Percentiles rank a stretch among this genome's conserved stretches.
These are phyloP conservation scores for Callyntrura guangdongensis DNA, from an alignment of 2,888 invertebrate genomes.

Conservation along the genomic window DNA sequence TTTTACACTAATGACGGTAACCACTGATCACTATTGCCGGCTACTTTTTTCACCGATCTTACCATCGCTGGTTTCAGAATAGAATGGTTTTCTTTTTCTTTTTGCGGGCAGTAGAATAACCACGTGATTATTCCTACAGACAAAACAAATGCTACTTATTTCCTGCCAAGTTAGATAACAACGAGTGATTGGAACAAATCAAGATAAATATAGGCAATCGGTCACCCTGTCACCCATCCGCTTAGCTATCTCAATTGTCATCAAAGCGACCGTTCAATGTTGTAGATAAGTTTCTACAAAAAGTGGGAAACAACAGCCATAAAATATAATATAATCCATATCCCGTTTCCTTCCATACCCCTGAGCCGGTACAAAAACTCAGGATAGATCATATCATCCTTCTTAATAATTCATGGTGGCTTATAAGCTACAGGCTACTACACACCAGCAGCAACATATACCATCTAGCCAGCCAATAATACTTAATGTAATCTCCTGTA, in stretches of 20 bases:
- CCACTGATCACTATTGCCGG: too few relatives aligned
- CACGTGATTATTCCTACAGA: background rate
- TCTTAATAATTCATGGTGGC: conserved; percentile 35
- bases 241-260: too few relatives aligned
- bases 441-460: background rate
- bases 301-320: background rate
- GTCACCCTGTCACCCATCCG: too few relatives aligned
- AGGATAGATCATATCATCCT: conserved; percentile 36
- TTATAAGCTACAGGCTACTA: background rate
- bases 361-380: background rate
- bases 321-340: background rate
- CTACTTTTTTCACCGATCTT: too few relatives aligned
- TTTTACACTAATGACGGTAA: too few relatives aligned
- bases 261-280: too few relatives aligned
- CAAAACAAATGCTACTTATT: background rate
- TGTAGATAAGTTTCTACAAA: background rate
- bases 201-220: too few relatives aligned
- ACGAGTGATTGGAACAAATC: too few relatives aligned
- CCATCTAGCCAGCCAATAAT: background rate
- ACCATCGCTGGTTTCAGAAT: too few relatives aligned
- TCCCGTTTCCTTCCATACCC: background rate
- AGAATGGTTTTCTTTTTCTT: too few relatives aligned
- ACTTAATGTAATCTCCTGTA: background rate
- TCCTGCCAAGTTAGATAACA: background rate
- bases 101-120: too few relatives aligned